Evolutionary conservation across 1,140 invertebrate species (phyloP), one percentile per base, ranked within the genome.

Genomic region (Micrasema minimum): DNA sequence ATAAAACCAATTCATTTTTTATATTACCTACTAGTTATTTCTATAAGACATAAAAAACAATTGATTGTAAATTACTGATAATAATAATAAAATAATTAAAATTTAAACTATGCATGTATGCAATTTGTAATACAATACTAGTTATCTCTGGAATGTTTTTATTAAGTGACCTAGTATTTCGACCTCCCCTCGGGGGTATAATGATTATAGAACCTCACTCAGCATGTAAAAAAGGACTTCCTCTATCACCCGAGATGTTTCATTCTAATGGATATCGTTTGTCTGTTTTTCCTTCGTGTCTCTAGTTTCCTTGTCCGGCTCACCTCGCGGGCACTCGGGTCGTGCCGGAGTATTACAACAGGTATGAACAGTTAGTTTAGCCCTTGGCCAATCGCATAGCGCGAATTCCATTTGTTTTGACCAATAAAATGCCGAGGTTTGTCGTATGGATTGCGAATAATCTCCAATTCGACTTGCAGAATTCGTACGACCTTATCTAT

Each of bases 371-470:
- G 53, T 57, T 57, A 57, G 53, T 57, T 35, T 4, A 16, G 31
- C 53, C 53, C 53, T 57, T 35, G 26, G 31, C 26, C 53, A 23
- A 35, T 35, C 53, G 53, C 53, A 57, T 57, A 57, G 23, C 53
- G 31, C n/a, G 14, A 20, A 57, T 57, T 57, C 53, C 53, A 16
- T n/a, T 9, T 9, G 51, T 31, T 57, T 57, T 35, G 31, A 23
- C 53, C 26, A 57, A 57, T 57, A n/a, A 35, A 26, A 31, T n/a
- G 12, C 51, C 11, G 20, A 37, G 26, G 11, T 57, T 22, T 2
- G 9, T 12, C 22, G 18, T 22, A 22, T 20, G 48, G 3, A 51
- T 3, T 9, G 16, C 48, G 20, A 51, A 22, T 11, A 10, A 7
- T 20, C 6, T 23, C 23, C 12, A 2, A 43, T 43, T 43, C 10